Evolutionary conservation across 2,888 invertebrate genomes (phyloP).

Genomic region (Neocrepidodera transversa): DNA sequence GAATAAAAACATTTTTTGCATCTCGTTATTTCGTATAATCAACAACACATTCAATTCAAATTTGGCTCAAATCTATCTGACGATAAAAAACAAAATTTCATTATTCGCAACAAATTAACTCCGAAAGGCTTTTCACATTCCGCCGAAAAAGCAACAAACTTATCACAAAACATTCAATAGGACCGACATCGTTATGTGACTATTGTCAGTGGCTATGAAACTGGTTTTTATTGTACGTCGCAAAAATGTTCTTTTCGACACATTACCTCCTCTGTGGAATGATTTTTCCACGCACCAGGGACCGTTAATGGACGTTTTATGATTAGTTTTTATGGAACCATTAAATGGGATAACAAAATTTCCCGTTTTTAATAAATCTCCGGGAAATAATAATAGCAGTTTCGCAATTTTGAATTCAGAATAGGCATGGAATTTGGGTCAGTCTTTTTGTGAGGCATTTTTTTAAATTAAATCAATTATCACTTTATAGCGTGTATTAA

Average conservation of each 20-base stretch:
- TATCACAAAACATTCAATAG: slow-evolving; percentile 26
- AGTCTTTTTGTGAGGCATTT: too few species aligned
- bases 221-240: slow-evolving; percentile 28
- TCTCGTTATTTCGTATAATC: too few species aligned
- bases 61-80: too few species aligned
- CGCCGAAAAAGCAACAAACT: slow-evolving; percentile 3
- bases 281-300: slow-evolving; percentile 22
- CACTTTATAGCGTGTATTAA: too few species aligned
- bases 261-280: slow-evolving; percentile 23
- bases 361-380: slow-evolving; percentile 12
- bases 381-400: not conserved
- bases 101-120: slow-evolving; percentile 16
- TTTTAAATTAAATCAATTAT: too few species aligned
- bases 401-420: not conserved
- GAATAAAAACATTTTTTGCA: too few species aligned
- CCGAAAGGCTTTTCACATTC: not conserved
- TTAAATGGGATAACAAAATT: slow-evolving; percentile 7
- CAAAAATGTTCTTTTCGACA: slow-evolving; percentile 29
- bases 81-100: slow-evolving; percentile 2
- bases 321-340: slow-evolving; percentile 18
- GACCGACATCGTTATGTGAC: slow-evolving; percentile 18
- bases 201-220: slow-evolving; percentile 26
- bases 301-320: slow-evolving; percentile 23
- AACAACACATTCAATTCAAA: too few species aligned
- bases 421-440: not conserved